These are phyloP conservation scores for Conus betulinus DNA, from an alignment of 1,140 invertebrate species.

Conservation along the genomic window DNA sequence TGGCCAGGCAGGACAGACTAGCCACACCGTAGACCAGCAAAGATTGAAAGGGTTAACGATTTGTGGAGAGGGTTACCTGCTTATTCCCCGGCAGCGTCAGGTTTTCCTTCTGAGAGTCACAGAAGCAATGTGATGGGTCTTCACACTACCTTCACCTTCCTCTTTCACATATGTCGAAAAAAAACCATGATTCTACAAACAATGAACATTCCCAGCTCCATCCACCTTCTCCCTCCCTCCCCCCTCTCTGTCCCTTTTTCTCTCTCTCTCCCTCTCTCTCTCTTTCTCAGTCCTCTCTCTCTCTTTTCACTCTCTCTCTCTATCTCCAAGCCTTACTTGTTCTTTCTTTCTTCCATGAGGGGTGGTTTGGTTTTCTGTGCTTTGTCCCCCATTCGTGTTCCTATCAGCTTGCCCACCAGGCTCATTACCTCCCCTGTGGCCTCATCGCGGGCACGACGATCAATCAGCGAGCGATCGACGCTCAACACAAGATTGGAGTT, in stretches of 20 bases:
- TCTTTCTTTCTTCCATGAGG: conserved; percentile 89
- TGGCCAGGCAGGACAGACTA: no score
- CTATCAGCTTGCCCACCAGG: conserved; percentile 92
- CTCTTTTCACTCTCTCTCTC: background rate
- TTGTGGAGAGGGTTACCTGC: no score
- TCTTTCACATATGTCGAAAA: no score
- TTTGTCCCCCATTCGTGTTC: conserved; percentile 97
- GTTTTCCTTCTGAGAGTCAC: no score
- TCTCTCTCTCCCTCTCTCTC: background rate
- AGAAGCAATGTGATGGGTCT: no score
- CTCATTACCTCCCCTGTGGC: conserved; percentile 99
- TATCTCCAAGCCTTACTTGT: conserved; percentile 82
- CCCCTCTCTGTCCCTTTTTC: background rate
- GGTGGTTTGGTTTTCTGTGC: conserved; percentile 82
- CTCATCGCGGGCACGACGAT: conserved; percentile 97
- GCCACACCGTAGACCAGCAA: no score
- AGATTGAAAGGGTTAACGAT: no score
- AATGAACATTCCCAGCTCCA: no score
- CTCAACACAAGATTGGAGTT: conserved; percentile 99
- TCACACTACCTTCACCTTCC: no score
- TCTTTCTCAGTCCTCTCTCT: background rate
- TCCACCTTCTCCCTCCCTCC: no score
- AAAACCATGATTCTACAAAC: no score
- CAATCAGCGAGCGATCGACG: conserved; percentile 98
- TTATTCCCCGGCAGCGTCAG: no score